Percentiles rank a stretch among this genome's conserved stretches.
These are phyloP conservation scores for Camponotus fellah DNA, from an alignment of 2,888 invertebrate genomes.

Conservation along the genomic window DNA sequence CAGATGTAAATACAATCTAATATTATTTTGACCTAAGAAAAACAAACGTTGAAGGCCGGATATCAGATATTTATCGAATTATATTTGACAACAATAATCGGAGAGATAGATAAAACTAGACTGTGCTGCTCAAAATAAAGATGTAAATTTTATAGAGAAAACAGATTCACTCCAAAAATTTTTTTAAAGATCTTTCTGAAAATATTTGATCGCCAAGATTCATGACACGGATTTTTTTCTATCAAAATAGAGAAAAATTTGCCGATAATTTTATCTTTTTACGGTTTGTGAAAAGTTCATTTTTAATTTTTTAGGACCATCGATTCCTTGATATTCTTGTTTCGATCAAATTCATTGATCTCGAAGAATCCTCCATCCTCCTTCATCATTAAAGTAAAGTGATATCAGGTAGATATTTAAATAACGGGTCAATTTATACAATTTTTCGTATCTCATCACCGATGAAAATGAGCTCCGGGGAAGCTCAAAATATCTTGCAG, in stretches of 20 bases:
- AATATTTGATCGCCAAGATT: neutral
- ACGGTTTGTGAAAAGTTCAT: neutral
- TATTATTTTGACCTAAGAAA: slow-evolving; percentile 30
- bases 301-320: neutral
- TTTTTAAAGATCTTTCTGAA: neutral
- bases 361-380: neutral
- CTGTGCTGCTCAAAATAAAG: slow-evolving; percentile 3
- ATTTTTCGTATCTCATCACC: neutral
- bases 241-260: neutral
- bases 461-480: slow-evolving; percentile 9
- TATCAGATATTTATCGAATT: slow-evolving; percentile 35
- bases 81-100: slow-evolving; percentile 10
- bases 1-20: slow-evolving; percentile 27
- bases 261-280: neutral
- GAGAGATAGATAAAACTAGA: slow-evolving; percentile 1
- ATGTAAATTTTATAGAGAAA: slow-evolving; percentile 27
- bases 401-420: too few species aligned
- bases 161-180: neutral
- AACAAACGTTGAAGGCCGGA: neutral
- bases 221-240: neutral
- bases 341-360: neutral
- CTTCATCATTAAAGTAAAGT: too few species aligned
- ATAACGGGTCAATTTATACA: neutral
- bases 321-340: neutral
- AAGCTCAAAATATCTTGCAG: slow-evolving; percentile 2